Percentiles rank a stretch among this genome's conserved stretches.
phyloP scores from a whole-genome alignment of 2,888 invertebrate genomes.

The Myopa tessellatipennis region DNA sequence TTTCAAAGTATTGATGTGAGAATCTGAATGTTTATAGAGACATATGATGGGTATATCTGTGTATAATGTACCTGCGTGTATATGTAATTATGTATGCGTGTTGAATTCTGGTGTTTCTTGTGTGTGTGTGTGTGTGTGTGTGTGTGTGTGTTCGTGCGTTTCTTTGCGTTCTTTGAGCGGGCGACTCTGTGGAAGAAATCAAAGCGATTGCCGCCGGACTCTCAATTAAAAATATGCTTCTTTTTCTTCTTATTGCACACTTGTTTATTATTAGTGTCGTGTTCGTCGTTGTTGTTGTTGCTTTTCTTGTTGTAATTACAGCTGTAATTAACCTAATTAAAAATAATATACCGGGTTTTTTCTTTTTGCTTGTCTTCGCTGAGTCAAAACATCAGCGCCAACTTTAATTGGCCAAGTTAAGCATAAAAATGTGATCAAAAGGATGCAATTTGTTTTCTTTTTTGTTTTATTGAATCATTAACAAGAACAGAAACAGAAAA shows the following conservation, averaged over 20 bases:
- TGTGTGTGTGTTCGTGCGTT: background rate
- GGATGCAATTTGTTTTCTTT: background rate
- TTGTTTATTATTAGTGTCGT: conserved; percentile 12
- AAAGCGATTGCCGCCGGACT: conserved; percentile 29
- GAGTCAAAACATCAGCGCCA: conserved; percentile 1
- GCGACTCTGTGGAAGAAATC: conserved; percentile 15
- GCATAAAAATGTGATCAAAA: conserved; percentile 11
- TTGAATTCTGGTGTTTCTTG: no score
- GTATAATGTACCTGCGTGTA: background rate
- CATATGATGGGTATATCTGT: background rate
- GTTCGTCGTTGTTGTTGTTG: conserved; percentile 13
- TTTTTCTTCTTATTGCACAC: background rate
- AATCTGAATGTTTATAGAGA: background rate
- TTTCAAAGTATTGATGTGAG: background rate
- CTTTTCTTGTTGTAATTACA: conserved; percentile 14
- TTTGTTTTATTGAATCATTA: background rate
- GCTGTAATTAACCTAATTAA: conserved; percentile 39
- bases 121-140: background rate
- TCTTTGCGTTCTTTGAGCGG: background rate
- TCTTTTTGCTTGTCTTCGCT: background rate
- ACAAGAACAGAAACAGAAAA: background rate
- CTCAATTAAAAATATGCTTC: conserved; percentile 33
- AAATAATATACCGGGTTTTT: background rate
- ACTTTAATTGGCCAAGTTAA: conserved; percentile 2
- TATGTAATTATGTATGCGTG: no score